Conservation (phyloP, 2,113 vertebrate genomes). For the Cavia porcellus region DNA sequence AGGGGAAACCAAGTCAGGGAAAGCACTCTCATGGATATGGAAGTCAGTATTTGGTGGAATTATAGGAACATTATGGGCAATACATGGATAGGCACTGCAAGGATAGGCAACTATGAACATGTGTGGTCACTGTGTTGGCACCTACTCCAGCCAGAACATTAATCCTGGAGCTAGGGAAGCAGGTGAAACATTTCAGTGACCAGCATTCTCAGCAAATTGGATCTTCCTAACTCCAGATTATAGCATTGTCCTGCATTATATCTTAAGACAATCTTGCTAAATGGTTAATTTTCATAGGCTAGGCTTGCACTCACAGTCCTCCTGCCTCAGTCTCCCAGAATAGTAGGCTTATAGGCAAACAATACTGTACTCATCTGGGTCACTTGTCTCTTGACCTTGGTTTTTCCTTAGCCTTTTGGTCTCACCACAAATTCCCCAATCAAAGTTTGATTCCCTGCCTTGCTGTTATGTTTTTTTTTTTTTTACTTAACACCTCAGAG, state of each 20-base stretch:
- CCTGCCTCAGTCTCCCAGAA: background rate
- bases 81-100: background rate
- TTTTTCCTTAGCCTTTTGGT: background rate
- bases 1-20: conserved; percentile 1
- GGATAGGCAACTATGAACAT: rapidly evolving
- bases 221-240: background rate
- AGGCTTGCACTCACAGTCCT: background rate
- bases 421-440: background rate
- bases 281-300: background rate
- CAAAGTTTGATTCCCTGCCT: background rate
- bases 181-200: background rate
- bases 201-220: background rate
- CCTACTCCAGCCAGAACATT: background rate
- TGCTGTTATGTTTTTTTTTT: background rate
- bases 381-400: background rate
- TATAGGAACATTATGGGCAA: background rate
- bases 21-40: background rate
- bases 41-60: background rate
- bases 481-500: background rate
- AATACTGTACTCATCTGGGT: background rate
- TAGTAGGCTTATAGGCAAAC: background rate
- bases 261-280: background rate
- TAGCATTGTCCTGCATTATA: too few species aligned
- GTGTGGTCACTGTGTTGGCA: too few species aligned
- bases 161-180: background rate